Base-by-base conservation (phyloP, 2,113 vertebrate genomes). In the Ailuropoda melanoleuca region DNA sequence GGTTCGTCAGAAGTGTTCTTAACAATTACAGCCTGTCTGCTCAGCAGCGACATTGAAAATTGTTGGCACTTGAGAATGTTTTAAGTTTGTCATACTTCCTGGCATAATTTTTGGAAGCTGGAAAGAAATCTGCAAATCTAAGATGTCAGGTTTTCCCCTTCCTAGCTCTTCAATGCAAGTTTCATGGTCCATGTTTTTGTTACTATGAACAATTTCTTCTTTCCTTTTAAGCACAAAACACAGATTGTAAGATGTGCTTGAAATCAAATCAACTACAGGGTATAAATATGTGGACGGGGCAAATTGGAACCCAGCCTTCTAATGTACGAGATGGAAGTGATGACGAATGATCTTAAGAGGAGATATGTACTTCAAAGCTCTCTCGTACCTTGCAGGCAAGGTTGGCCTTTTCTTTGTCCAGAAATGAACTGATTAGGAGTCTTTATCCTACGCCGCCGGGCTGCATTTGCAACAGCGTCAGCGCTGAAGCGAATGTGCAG, bases 261-360 rank as follows among this genome's bases (percentile, higher is more conserved):
- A 43, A 68, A 70, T 75, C 23, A 43, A 11, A 8, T 48, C 13
- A 37, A 34, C 1, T 2, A 75, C 5, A 5, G 37, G 29, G 7
- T 6, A 21, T 56, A 72, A 62, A 37, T 26, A 13, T 53, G 24
- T 37, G 17, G 8, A 37, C 21, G 13, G 0, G 31, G 14, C 17
- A 46, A 18, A 50, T 48, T 55, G 34, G 46, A 62, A 60, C 5
- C 53, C 53, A 4, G 11, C 23, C 29, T 46, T 68, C 23, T 60
- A 53, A 29, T 0, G 24, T 24, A 29, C 56, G 17, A 68, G 18
- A 21, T 4, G 24, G 26, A 50, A 2, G 2, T 7, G 8, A 1
- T 21, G 4, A 68, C 1, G 43, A 11, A 19, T 15, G 64, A 43
- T 26, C n/a, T 74, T 15, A 26, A 72, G 46, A 39, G 0, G 3